Evolutionary conservation across 1,140 invertebrate species (phyloP).

Genomic region (Leptinotarsa undecemlineata): DNA sequence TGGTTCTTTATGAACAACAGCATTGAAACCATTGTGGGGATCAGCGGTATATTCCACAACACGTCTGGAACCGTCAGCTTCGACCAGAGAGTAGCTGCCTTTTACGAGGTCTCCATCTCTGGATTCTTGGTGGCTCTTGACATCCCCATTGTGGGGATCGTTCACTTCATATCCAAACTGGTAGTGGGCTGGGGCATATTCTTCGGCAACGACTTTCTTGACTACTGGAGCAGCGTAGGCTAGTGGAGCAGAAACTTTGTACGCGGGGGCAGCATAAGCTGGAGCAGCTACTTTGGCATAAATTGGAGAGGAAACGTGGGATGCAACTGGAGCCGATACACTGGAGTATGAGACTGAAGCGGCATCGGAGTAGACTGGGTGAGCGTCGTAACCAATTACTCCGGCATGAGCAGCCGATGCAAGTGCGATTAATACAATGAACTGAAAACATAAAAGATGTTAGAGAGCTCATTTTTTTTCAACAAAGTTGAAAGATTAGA

Average conservation of each 20-base stretch:
- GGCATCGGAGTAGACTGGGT: constrained; percentile 12
- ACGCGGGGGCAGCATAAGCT: constrained; percentile 17
- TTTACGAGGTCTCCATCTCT: constrained; percentile 32
- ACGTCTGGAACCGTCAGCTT: constrained; percentile 38
- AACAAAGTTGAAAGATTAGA: too few species aligned
- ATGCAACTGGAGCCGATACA: not conserved
- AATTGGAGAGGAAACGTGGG: constrained; percentile 7
- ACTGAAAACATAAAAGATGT: not conserved
- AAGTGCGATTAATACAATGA: constrained; percentile 15
- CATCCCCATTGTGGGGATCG: constrained; percentile 59
- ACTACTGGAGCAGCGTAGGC: constrained; percentile 17
- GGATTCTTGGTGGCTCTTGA: constrained; percentile 33
- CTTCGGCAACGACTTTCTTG: not conserved
- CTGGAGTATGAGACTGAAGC: constrained; percentile 13
- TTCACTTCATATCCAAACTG: constrained; percentile 40
- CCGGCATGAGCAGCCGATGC: constrained; percentile 8
- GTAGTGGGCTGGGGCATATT: constrained; percentile 37
- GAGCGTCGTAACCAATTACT: not conserved
- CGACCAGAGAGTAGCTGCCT: constrained; percentile 36
- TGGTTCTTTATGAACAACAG: constrained; percentile 30
- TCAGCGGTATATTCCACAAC: constrained; percentile 36
- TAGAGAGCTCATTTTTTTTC: too few species aligned
- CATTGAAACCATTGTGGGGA: constrained; percentile 34
- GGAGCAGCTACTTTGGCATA: constrained; percentile 14
- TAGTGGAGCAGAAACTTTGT: constrained; percentile 28